Evolutionary conservation across 2,888 invertebrate genomes (phyloP).

Genomic region (Agrilus mali): DNA sequence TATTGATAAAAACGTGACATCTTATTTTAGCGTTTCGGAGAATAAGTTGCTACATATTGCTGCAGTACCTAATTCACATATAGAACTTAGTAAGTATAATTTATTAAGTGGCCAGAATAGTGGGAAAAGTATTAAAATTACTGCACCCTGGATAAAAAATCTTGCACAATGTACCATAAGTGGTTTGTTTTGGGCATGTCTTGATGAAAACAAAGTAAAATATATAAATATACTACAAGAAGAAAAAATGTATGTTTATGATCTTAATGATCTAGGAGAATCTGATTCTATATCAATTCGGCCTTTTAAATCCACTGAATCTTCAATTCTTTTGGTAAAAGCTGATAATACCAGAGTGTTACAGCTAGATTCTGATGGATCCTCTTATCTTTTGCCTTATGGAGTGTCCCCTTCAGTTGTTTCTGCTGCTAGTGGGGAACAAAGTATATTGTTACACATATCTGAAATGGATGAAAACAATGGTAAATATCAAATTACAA

Average conservation of each 20-base stretch:
- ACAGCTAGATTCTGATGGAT: conserved; percentile 18
- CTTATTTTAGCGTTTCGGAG: conserved; percentile 45
- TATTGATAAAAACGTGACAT: conserved; percentile 25
- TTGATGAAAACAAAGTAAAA: conserved; percentile 41
- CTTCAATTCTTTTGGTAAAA: conserved; percentile 18
- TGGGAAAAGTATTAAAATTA: conserved; percentile 42
- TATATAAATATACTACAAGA: conserved; percentile 44
- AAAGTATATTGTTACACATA: conserved; percentile 20
- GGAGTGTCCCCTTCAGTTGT: conserved; percentile 31
- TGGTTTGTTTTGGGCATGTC: conserved; percentile 51
- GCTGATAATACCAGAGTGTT: conserved; percentile 20
- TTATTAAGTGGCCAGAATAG: conserved; percentile 45
- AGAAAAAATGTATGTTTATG: no score
- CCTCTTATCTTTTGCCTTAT: conserved; percentile 37
- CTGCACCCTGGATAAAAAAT: conserved; percentile 46
- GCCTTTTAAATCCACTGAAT: conserved; percentile 17
- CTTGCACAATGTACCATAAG: conserved; percentile 43
- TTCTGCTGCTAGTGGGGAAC: conserved; percentile 21
- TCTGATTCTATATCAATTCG: conserved; percentile 15
- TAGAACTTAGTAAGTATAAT: conserved; percentile 53
- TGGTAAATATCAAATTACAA: conserved; percentile 20
- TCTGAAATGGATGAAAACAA: conserved; percentile 21
- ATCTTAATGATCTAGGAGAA: conserved; percentile 7
- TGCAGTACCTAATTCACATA: conserved; percentile 45
- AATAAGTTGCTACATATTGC: conserved; percentile 48